Percentiles rank a stretch among this genome's conserved stretches.
phyloP scores from a whole-genome alignment of 1,140 invertebrate genomes.

The Eupeodes corollae region DNA sequence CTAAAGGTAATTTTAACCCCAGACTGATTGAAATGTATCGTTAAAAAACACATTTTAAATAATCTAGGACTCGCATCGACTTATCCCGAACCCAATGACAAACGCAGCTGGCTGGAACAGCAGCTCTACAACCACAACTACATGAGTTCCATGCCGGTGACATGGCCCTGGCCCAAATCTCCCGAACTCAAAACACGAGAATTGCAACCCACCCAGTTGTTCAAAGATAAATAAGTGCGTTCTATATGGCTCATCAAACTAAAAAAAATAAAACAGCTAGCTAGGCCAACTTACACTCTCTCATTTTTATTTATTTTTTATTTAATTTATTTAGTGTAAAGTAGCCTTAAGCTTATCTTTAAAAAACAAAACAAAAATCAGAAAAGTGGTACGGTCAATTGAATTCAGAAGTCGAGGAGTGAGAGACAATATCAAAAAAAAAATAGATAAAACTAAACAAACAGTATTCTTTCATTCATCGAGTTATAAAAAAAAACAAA shows the following conservation, averaged over 20 bases:
- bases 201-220: conserved; percentile 33
- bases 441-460: too few species aligned
- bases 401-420: too few species aligned
- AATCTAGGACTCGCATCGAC: conserved; percentile 66
- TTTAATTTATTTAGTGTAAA: too few species aligned
- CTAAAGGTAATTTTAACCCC: conserved; percentile 50
- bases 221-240: conserved; percentile 20
- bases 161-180: conserved; percentile 54
- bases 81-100: conserved; percentile 72
- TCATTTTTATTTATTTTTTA: too few species aligned
- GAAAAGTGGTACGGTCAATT: too few species aligned
- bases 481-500: too few species aligned
- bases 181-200: conserved; percentile 36
- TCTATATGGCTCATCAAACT: neutral
- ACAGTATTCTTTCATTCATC: too few species aligned
- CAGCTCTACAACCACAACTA: conserved; percentile 73
- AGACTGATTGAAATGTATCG: neutral
- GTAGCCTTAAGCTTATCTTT: too few species aligned
- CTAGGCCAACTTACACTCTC: too few species aligned
- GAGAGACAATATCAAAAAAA: too few species aligned
- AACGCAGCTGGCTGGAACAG: conserved; percentile 55
- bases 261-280: too few species aligned
- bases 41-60: neutral
- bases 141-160: conserved; percentile 60
- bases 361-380: too few species aligned